Percentiles rank a stretch among this genome's conserved stretches.
Evolutionary conservation across 2,113 vertebrate genomes (phyloP).

Genomic region (Holacanthus passer): DNA sequence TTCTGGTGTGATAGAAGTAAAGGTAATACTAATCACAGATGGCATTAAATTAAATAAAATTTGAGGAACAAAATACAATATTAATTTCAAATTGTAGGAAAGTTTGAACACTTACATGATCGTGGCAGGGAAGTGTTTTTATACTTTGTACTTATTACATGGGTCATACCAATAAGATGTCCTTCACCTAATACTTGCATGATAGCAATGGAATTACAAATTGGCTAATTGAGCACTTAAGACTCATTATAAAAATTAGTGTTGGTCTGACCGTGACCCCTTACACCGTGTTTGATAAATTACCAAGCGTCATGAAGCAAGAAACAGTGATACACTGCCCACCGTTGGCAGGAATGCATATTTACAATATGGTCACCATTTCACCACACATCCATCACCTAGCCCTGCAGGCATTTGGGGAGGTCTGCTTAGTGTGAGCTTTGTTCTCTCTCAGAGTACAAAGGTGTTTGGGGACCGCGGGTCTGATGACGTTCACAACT

Average conservation of each 20-base stretch:
- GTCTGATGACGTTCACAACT: constrained; percentile 53
- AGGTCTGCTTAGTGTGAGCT: constrained; percentile 54
- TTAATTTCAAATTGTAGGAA: not conserved
- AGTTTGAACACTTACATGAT: not conserved
- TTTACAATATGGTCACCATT: constrained; percentile 56
- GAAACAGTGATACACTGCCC: constrained; percentile 69
- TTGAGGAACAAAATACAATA: not conserved
- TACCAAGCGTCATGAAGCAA: constrained; percentile 15
- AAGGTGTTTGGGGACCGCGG: constrained; percentile 41
- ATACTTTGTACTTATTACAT: constrained; percentile 8
- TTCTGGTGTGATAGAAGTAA: constrained; percentile 9
- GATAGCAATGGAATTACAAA: constrained; percentile 59
- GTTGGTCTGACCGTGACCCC: constrained; percentile 66
- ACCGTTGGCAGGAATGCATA: constrained; percentile 73
- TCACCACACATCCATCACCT: constrained; percentile 62
- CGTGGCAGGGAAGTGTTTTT: constrained; percentile 1
- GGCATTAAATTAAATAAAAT: no score
- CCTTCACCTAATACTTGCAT: constrained; percentile 51
- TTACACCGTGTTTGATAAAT: constrained; percentile 53
- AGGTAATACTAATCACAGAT: constrained; percentile 25
- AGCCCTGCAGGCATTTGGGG: constrained; percentile 35
- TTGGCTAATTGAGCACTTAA: constrained; percentile 63
- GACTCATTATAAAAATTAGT: constrained; percentile 60
- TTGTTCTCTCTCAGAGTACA: constrained; percentile 49
- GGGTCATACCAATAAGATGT: constrained; percentile 37